Evolutionary conservation across 1,140 invertebrate genomes (phyloP).

Genomic region (Drosophila bipectinata): DNA sequence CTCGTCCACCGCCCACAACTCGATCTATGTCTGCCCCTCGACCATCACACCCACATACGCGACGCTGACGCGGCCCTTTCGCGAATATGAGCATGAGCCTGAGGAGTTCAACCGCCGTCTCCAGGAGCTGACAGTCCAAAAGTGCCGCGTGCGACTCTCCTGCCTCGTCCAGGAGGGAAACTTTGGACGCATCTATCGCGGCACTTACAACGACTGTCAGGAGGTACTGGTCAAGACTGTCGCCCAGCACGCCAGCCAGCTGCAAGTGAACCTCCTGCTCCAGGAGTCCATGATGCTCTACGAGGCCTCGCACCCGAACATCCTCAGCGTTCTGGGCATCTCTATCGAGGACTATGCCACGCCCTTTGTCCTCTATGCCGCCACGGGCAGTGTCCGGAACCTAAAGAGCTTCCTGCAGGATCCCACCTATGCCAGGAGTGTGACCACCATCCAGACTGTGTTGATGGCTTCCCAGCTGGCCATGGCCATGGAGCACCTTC

Average conservation of each 20-base stretch:
- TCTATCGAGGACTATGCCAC: slow-evolving; percentile 93
- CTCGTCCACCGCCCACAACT: slow-evolving; percentile 78
- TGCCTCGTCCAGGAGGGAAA: slow-evolving; percentile 93
- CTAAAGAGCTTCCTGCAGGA: slow-evolving; percentile 91
- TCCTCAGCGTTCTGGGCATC: slow-evolving; percentile 94
- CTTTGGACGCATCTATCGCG: slow-evolving; percentile 95
- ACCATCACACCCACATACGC: slow-evolving; percentile 79
- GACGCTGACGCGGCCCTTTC: slow-evolving; percentile 80
- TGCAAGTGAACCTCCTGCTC: slow-evolving; percentile 92
- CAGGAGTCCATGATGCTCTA: slow-evolving; percentile 95
- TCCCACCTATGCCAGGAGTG: slow-evolving; percentile 86
- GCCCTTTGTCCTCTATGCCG: slow-evolving; percentile 95
- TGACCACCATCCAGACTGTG: slow-evolving; percentile 97
- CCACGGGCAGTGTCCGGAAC: slow-evolving; percentile 91
- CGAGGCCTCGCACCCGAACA: slow-evolving; percentile 92
- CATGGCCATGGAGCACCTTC: slow-evolving; percentile 92
- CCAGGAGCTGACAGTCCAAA: slow-evolving; percentile 81
- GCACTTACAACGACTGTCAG: slow-evolving; percentile 91
- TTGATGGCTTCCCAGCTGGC: slow-evolving; percentile 96
- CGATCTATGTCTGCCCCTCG: slow-evolving; percentile 81
- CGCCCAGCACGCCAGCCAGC: slow-evolving; percentile 87
- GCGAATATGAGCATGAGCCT: slow-evolving; percentile 83
- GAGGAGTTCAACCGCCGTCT: slow-evolving; percentile 83
- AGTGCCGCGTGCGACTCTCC: slow-evolving; percentile 90
- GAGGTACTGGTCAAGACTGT: slow-evolving; percentile 95